Evolutionary conservation across 2,888 invertebrate genomes (phyloP), one percentile per base, ranked within the genome.

Genomic region (Mellilla xanthometata): DNA sequence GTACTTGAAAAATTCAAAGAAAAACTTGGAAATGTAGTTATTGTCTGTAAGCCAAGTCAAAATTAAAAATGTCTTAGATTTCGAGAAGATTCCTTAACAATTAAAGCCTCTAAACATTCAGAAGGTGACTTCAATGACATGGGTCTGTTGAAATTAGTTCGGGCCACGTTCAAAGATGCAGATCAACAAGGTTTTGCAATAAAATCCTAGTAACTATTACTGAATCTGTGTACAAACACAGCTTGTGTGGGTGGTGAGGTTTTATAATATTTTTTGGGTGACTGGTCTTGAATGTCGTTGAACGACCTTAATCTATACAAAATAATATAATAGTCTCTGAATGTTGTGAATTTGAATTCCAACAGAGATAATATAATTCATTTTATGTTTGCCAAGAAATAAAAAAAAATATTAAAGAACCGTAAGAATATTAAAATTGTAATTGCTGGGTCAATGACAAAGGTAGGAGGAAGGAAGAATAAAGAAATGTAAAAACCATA

Each of bases 91-190:
- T 27, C 39, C 30, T 44, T 34, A 56, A 57, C 57, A 61, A 57
- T 52, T 57, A 51, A 42, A 52, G 33, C 53, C 51, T 56, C 56
- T 32, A 15, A 55, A 55, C 39, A 45, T 61, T 58, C 22, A 54
- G 56, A 59, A 60, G 56, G 54, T 54, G 54, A 61, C 58, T 66
- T 61, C 54, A 30, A 39, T 39, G 50, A 39, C 45, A 52, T 53
- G 45, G 33, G 42, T 42, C 53, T 40, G 49, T 60, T 51, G 44
- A 56, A 60, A 55, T 58, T 56, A 52, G 58, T 58, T 41, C 42
- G 30, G 36, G 32, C 32, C 48, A 45, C 44, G 47, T 48, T 42
- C 39, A 10, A 34, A 41, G 32, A 33, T 41, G 40, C 36, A 29
- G 33, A 40, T 15, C 29, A 19, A 26, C 47, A 41, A 41, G 38